Evolutionary conservation across 2,797 vertebrate species (phyloP).

Genomic region (Babyrousa celebensis): DNA sequence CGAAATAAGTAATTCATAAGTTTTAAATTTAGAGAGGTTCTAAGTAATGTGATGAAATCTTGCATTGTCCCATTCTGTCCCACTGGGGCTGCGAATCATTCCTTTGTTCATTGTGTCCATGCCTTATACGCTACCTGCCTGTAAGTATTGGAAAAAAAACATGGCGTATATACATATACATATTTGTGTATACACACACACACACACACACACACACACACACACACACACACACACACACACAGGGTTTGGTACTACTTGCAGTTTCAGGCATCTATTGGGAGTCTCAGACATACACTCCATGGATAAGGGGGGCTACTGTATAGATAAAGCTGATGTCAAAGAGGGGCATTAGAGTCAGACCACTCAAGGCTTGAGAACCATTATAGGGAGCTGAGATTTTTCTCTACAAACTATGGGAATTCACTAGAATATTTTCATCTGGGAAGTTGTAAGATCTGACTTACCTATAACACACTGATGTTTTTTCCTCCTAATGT

Average conservation of each 20-base stretch:
- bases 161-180: too few relatives aligned
- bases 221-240: too few relatives aligned
- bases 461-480: background rate
- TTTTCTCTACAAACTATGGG: background rate
- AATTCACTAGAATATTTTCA: background rate
- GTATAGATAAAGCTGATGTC: background rate
- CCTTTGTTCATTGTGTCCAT: too few relatives aligned
- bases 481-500: background rate
- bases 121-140: too few relatives aligned
- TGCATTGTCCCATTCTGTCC: too few relatives aligned
- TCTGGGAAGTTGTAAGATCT: background rate
- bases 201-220: too few relatives aligned
- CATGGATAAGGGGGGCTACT: background rate
- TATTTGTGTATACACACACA: background rate
- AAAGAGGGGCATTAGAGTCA: background rate
- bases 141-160: too few relatives aligned
- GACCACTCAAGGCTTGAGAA: background rate
- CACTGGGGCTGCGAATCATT: too few relatives aligned
- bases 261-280: background rate
- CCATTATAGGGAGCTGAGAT: background rate
- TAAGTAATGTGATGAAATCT: too few relatives aligned
- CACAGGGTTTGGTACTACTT: background rate
- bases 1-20: too few relatives aligned
- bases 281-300: background rate
- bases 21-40: too few relatives aligned